Percentiles rank a stretch among this genome's conserved stretches.
phyloP scores from a whole-genome alignment of 2,113 vertebrate genomes.

The Psettodes erumei region DNA sequence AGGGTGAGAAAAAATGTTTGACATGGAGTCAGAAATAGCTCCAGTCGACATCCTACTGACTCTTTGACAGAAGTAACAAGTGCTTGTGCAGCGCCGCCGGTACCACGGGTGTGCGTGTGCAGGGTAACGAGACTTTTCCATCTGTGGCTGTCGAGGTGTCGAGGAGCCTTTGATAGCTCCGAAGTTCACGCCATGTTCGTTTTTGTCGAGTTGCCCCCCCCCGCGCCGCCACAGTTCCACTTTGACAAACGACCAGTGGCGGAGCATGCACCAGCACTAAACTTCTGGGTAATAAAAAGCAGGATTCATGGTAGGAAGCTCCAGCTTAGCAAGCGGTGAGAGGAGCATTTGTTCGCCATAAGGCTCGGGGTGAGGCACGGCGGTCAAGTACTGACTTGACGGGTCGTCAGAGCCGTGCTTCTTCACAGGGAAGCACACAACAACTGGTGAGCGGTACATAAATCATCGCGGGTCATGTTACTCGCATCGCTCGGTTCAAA shows the following conservation, averaged over 20 bases:
- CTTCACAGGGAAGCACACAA: slow-evolving; percentile 23
- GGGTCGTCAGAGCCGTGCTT: slow-evolving; percentile 22
- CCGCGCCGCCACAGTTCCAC: background rate
- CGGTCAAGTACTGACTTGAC: slow-evolving; percentile 29
- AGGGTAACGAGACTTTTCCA: slow-evolving; percentile 18
- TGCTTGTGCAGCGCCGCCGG: slow-evolving; percentile 30
- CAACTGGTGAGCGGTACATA: background rate
- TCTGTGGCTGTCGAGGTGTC: slow-evolving; percentile 44
- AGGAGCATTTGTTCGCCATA: slow-evolving; percentile 25
- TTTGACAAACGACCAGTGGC: slow-evolving; percentile 22
- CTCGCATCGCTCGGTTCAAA: slow-evolving; percentile 2
- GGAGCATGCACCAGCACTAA: slow-evolving; percentile 36
- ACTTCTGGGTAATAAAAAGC: slow-evolving; percentile 45
- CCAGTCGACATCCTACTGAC: background rate
- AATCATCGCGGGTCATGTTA: background rate
- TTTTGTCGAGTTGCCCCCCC: slow-evolving; percentile 29
- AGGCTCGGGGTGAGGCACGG: slow-evolving; percentile 23
- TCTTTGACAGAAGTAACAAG: slow-evolving; percentile 15
- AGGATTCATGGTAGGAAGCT: slow-evolving; percentile 37
- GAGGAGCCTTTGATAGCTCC: slow-evolving; percentile 42
- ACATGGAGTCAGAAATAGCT: background rate
- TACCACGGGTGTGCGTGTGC: slow-evolving; percentile 14
- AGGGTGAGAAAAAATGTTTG: background rate
- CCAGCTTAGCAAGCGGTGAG: slow-evolving; percentile 22
- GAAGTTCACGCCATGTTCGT: slow-evolving; percentile 52